A percentile compares a stretch with the other conserved stretches of the same genome.
Conservation (phyloP, 2,888 invertebrate species). For the Xestobium rufovillosum region DNA sequence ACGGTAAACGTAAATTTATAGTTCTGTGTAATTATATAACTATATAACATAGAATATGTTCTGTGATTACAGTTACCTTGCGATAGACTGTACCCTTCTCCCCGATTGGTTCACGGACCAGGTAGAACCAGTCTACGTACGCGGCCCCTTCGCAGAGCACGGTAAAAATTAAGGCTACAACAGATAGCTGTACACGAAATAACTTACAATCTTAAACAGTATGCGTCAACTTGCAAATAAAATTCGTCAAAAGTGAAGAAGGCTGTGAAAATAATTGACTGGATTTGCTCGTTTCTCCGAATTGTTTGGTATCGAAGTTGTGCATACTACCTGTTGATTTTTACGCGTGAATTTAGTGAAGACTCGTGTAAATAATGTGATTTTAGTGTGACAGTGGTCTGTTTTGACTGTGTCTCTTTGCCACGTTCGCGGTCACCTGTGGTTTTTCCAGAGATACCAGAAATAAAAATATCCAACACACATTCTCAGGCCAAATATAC, state of each 20-base stretch:
- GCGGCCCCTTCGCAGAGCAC: conserved; percentile 33
- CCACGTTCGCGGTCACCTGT: conserved; percentile 9
- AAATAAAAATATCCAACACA: too few species aligned
- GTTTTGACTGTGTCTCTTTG: conserved; percentile 1
- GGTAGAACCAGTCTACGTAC: conserved; percentile 42
- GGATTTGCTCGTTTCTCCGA: conserved; percentile 14
- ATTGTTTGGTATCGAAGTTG: not conserved
- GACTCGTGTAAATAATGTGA: conserved; percentile 11
- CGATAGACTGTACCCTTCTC: conserved; percentile 35
- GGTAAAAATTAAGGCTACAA: conserved; percentile 33
- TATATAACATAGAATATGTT: conserved; percentile 28
- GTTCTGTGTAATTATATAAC: conserved; percentile 38
- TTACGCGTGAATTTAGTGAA: conserved; percentile 16
- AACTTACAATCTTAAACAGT: conserved; percentile 26
- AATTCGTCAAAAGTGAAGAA: conserved; percentile 24
- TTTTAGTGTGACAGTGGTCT: conserved; percentile 10
- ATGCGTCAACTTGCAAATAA: conserved; percentile 20
- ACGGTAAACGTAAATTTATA: conserved; percentile 29
- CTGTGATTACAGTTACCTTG: conserved; percentile 38
- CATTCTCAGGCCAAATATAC: conserved; percentile 14
- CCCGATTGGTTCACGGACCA: conserved; percentile 35
- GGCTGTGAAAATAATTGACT: conserved; percentile 28
- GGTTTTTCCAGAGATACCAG: conserved; percentile 14
- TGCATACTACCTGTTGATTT: conserved; percentile 22
- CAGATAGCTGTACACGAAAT: conserved; percentile 30